These are phyloP conservation scores for Psittacula echo DNA, from an alignment of 2,797 vertebrate species.

Conservation along the genomic window DNA sequence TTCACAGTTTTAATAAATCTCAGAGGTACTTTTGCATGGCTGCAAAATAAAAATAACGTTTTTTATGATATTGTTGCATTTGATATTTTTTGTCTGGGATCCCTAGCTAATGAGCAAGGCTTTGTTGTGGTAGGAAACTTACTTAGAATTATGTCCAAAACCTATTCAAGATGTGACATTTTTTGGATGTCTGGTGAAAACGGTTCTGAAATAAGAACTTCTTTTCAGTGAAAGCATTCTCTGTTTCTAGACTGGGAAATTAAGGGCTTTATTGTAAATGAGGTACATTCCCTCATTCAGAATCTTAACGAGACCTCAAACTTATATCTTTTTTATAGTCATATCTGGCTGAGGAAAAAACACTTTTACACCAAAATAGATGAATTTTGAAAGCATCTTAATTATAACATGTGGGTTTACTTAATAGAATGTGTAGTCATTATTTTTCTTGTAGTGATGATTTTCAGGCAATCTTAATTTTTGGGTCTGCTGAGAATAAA, in stretches of 20 bases:
- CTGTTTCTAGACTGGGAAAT: background rate
- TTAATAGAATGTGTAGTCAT: background rate
- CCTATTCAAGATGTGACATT: background rate
- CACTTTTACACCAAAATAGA: background rate
- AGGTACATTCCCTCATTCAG: background rate
- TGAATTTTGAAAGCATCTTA: background rate
- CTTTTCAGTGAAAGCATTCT: background rate
- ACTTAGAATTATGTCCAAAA: background rate
- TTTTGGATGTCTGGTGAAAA: background rate
- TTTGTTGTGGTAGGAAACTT: background rate
- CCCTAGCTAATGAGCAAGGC: background rate
- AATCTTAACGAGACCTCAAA: background rate
- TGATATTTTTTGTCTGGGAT: background rate
- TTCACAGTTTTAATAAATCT: background rate
- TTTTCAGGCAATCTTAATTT: background rate
- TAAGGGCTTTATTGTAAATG: background rate
- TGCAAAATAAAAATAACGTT: background rate
- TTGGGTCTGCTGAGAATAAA: background rate
- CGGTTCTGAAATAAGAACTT: background rate
- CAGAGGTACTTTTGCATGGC: background rate
- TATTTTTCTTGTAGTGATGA: background rate
- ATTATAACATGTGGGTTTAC: background rate
- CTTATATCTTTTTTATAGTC: background rate
- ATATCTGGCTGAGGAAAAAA: background rate
- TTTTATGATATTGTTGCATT: background rate